phyloP scores from a whole-genome alignment of 1,140 invertebrate species.

The Trachymyrmex cornetzi region DNA sequence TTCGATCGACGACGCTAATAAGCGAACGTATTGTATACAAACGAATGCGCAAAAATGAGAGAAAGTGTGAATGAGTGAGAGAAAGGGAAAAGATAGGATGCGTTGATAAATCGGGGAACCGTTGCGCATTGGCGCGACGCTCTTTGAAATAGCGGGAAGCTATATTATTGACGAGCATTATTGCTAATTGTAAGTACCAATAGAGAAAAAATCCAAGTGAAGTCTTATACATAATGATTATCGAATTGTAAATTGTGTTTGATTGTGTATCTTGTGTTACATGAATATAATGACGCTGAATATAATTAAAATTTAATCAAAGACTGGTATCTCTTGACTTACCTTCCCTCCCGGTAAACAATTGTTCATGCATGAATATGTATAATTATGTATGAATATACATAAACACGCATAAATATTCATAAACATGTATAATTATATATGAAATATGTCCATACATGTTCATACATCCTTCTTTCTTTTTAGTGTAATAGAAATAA shows the following conservation, averaged over 20 bases:
- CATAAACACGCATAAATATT: too few species aligned
- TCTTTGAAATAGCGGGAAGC: constrained; percentile 37
- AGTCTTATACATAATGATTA: constrained; percentile 81
- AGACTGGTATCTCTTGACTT: neutral
- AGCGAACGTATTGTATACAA: constrained; percentile 15
- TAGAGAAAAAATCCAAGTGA: constrained; percentile 75
- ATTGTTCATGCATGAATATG: too few species aligned
- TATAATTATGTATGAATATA: too few species aligned
- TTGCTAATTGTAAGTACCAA: constrained; percentile 64
- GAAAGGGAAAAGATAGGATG: constrained; percentile 44
- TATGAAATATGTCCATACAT: too few species aligned
- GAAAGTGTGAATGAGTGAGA: constrained; percentile 39
- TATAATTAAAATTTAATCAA: constrained; percentile 82
- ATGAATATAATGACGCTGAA: constrained; percentile 80
- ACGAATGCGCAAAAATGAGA: constrained; percentile 58
- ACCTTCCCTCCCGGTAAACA: neutral
- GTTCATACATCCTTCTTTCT: too few species aligned
- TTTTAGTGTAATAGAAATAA: too few species aligned
- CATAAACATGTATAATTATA: too few species aligned
- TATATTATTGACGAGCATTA: constrained; percentile 68
- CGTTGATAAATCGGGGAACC: constrained; percentile 55
- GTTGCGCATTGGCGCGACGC: constrained; percentile 29
- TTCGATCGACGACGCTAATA: constrained; percentile 41
- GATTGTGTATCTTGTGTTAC: constrained; percentile 83
- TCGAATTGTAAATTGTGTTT: constrained; percentile 82